A percentile compares a stretch with the other conserved stretches of the same genome.
phyloP scores from a whole-genome alignment of 2,113 vertebrate genomes.

The Albula glossodonta region DNA sequence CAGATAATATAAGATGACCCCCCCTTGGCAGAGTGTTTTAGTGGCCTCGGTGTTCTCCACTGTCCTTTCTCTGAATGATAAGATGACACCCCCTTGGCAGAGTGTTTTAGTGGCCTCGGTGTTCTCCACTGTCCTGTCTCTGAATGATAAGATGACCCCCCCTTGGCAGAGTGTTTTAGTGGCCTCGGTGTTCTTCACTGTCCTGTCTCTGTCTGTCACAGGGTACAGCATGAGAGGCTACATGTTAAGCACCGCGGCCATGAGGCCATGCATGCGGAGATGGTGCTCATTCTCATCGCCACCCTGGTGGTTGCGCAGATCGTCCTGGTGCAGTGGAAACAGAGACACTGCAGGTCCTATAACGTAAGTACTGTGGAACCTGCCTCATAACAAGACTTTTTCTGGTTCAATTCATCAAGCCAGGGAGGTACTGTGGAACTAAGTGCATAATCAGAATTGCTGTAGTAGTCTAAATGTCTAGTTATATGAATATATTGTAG shows the following conservation, averaged over 20 bases:
- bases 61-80: neutral
- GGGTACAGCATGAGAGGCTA: conserved; percentile 65
- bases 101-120: neutral
- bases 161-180: neutral
- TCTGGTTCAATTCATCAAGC: neutral
- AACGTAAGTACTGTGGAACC: conserved; percentile 42
- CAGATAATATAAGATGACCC: neutral
- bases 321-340: conserved; percentile 72
- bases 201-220: conserved; percentile 29
- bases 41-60: neutral
- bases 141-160: neutral
- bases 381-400: neutral
- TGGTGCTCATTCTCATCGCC: conserved; percentile 71
- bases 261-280: conserved; percentile 68
- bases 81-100: neutral
- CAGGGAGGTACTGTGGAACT: no score
- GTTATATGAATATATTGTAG: neutral
- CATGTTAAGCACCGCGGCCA: conserved; percentile 62
- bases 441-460: no score
- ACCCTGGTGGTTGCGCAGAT: conserved; percentile 66
- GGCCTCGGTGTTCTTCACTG: neutral
- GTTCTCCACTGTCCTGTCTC: neutral
- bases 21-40: neutral
- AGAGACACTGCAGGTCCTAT: conserved; percentile 68
- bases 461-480: neutral